Evolutionary conservation across 2,888 invertebrate species (phyloP).

Genomic region (Cylloceria caligata): DNA sequence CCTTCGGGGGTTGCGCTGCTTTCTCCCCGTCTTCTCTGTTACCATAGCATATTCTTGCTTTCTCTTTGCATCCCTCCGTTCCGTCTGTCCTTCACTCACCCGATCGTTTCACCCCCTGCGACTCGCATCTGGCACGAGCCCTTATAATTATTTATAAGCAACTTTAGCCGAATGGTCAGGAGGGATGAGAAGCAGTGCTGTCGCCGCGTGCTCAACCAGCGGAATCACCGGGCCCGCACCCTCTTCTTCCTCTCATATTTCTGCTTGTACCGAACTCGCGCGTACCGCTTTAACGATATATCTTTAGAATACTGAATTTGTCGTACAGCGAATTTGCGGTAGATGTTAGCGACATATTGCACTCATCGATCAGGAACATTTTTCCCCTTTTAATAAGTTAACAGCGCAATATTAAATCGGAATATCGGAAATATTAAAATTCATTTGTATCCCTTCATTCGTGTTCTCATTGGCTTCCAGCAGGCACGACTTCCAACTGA

Average conservation of each 20-base stretch:
- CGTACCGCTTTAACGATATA: neutral
- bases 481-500: no score
- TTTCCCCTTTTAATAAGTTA: no score
- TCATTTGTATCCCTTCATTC: no score
- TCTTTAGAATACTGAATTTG: conserved; percentile 24
- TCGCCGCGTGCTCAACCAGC: conserved; percentile 58
- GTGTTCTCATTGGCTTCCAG: no score
- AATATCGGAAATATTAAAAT: no score
- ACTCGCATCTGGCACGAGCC: conserved; percentile 71
- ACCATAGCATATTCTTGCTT: conserved; percentile 20
- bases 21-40: conserved; percentile 26
- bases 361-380: neutral
- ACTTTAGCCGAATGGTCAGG: conserved; percentile 59
- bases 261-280: neutral
- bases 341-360: neutral
- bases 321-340: conserved; percentile 7
- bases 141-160: conserved; percentile 73
- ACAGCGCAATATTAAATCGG: no score
- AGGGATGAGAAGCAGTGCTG: conserved; percentile 51
- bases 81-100: conserved; percentile 34
- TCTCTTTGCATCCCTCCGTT: conserved; percentile 25
- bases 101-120: conserved; percentile 67
- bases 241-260: neutral
- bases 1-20: conserved; percentile 31
- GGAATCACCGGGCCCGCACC: conserved; percentile 16